These are phyloP conservation scores for Penaeus japonicus DNA, from an alignment of 1,140 invertebrate species.

Conservation along the genomic window DNA sequence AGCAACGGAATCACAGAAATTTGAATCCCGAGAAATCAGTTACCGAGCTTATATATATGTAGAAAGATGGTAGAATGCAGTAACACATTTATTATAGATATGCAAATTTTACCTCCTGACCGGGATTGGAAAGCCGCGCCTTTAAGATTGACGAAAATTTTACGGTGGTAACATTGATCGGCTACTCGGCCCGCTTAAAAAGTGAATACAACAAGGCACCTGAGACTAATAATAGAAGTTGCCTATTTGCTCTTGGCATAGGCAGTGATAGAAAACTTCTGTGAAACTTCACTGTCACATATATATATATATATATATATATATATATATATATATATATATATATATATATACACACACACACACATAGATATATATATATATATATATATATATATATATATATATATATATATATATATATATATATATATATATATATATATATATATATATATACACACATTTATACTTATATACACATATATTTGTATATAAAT, in stretches of 20 bases:
- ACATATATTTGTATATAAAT: neutral
- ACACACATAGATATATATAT: constrained; percentile 7
- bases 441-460: constrained; percentile 32
- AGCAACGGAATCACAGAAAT: no score
- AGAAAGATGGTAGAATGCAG: no score
- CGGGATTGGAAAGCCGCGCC: no score
- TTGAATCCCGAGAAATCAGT: no score
- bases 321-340: constrained; percentile 34
- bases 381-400: constrained; percentile 32
- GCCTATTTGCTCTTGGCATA: neutral
- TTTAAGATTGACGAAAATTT: no score
- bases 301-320: constrained; percentile 31
- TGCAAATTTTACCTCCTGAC: no score
- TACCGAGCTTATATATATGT: no score
- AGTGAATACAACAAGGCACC: neutral
- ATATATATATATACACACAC: constrained; percentile 26
- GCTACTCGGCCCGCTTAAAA: no score
- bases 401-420: constrained; percentile 14
- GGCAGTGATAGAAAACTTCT: no score
- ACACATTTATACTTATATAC: constrained; percentile 6
- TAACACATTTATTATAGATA: no score
- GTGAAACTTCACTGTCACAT: neutral
- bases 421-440: constrained; percentile 30
- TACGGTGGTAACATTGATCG: no score
- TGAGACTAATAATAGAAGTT: neutral